Conservation (phyloP, 2,797 vertebrate species). For the Limnodromus scolopaceus region DNA sequence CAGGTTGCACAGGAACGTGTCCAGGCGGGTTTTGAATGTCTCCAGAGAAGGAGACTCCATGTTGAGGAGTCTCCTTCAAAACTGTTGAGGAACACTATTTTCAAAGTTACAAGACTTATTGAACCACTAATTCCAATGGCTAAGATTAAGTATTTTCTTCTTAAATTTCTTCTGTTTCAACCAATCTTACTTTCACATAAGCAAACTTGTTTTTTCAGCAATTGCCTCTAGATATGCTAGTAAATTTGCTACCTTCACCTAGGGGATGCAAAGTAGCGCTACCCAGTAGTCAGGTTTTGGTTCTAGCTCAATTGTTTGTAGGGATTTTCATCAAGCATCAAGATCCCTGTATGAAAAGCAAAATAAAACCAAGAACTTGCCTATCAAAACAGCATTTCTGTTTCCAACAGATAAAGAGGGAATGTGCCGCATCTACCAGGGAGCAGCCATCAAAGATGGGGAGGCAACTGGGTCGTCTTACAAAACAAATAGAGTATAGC, state of each 20-base stretch:
- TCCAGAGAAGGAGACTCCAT: too few relatives aligned
- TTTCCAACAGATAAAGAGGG: background rate
- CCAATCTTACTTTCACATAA: background rate
- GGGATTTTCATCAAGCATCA: background rate
- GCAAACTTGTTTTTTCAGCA: background rate
- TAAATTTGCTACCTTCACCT: background rate
- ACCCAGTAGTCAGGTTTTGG: background rate
- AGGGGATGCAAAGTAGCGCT: background rate
- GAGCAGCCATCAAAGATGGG: background rate
- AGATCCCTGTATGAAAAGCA: rapidly evolving
- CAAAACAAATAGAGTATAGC: background rate
- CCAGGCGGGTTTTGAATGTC: too few relatives aligned
- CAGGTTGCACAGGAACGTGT: too few relatives aligned
- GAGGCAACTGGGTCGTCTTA: background rate
- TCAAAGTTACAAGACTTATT: background rate
- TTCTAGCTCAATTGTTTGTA: background rate
- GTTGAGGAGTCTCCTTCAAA: background rate
- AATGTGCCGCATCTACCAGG: background rate
- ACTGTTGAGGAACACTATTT: background rate
- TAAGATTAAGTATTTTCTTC: background rate
- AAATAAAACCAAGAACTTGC: background rate
- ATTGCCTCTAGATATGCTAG: background rate
- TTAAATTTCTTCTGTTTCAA: background rate
- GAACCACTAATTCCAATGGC: background rate
- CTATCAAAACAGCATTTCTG: background rate